Percentiles rank a stretch among this genome's conserved stretches.
These are phyloP conservation scores for Dusona sp. DNA, from an alignment of 2,888 invertebrate species.

Conservation along the genomic window DNA sequence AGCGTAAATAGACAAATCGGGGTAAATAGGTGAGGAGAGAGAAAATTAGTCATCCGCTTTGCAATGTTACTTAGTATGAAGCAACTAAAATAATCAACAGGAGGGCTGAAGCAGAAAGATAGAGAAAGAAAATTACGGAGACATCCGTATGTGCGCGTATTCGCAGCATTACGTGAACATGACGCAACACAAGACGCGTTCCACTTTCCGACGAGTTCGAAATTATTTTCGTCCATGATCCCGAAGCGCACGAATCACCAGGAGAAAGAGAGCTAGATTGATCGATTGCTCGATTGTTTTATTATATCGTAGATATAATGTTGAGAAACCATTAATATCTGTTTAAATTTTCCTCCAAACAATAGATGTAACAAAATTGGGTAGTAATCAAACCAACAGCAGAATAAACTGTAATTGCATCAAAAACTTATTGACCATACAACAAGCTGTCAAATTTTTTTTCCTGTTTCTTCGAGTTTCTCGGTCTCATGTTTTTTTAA, in stretches of 20 bases:
- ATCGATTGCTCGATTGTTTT: constrained; percentile 23
- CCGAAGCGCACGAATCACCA: constrained; percentile 4
- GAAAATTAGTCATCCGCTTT: constrained; percentile 21
- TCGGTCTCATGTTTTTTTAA: not conserved
- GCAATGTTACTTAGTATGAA: constrained; percentile 27
- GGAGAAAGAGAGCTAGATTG: not conserved
- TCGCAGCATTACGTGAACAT: constrained; percentile 53
- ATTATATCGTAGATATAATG: not conserved
- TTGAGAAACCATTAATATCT: not conserved
- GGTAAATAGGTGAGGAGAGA: not conserved
- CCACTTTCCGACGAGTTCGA: constrained; percentile 61
- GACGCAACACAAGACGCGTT: constrained; percentile 56
- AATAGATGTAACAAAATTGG: not conserved
- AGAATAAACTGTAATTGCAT: not conserved
- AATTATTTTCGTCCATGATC: constrained; percentile 65
- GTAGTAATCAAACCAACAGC: not conserved
- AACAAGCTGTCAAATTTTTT: not conserved
- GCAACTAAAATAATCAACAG: constrained; percentile 45
- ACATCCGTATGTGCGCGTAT: constrained; percentile 8
- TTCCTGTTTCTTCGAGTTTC: not conserved
- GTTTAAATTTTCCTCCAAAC: not conserved
- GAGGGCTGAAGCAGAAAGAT: not conserved
- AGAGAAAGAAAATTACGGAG: not conserved
- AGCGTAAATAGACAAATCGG: not conserved
- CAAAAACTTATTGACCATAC: not conserved